Conservation (phyloP, 2,797 vertebrate species). For the Muraenolepis orangiensis region DNA sequence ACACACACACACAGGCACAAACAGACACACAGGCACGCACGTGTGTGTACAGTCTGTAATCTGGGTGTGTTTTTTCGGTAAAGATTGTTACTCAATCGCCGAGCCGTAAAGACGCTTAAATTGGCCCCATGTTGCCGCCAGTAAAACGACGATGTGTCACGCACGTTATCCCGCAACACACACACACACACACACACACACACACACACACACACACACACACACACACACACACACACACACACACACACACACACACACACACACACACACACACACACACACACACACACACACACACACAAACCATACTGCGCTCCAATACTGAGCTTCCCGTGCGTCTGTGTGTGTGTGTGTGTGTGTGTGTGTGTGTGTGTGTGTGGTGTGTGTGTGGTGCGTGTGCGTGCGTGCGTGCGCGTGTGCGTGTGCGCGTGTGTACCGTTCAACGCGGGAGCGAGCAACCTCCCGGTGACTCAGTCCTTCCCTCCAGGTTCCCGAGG, state of each 20-base stretch:
- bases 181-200: too few species aligned
- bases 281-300: too few species aligned
- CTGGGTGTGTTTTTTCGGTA: slow-evolving; percentile 70
- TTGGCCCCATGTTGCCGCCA: slow-evolving; percentile 55
- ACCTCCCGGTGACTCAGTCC: slow-evolving; percentile 48
- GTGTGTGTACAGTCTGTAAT: slow-evolving; percentile 51
- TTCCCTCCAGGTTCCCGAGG: slow-evolving; percentile 14
- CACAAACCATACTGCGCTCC: slow-evolving; percentile 9
- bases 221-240: too few species aligned
- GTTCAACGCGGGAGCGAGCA: slow-evolving; percentile 31
- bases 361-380: too few species aligned
- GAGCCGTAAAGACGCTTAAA: slow-evolving; percentile 53
- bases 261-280: too few species aligned
- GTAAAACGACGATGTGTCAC: slow-evolving; percentile 72
- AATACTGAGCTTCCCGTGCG: slow-evolving; percentile 24
- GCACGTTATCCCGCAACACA: slow-evolving; percentile 48
- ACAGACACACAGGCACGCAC: slow-evolving; percentile 20
- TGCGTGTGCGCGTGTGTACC: too few species aligned
- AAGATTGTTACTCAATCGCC: slow-evolving; percentile 71
- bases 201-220: too few species aligned
- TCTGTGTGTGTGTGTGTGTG: too few species aligned
- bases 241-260: too few species aligned
- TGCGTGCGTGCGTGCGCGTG: too few species aligned
- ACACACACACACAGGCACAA: slow-evolving; percentile 45
- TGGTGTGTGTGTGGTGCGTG: too few species aligned